phyloP scores from a whole-genome alignment of 2,797 vertebrate species.

The Cuculus canorus region DNA sequence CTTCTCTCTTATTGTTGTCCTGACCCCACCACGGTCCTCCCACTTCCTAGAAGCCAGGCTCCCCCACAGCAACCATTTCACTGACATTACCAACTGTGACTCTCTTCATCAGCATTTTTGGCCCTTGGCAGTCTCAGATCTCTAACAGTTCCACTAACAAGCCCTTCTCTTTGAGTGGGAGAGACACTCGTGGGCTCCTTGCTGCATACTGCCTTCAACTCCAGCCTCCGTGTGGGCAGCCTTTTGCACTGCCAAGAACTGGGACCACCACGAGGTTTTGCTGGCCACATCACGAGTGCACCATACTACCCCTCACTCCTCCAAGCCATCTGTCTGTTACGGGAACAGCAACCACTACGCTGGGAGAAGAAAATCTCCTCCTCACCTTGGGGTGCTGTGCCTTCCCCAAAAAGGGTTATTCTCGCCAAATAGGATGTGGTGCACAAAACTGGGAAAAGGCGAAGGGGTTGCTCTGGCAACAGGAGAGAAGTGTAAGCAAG shows the following conservation, averaged over 20 bases:
- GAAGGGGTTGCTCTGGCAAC: neutral
- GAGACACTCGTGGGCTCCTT: fast-evolving
- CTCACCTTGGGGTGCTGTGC: neutral
- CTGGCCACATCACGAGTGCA: fast-evolving
- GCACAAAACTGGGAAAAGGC: neutral
- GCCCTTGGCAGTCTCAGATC: neutral
- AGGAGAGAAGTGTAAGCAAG: neutral
- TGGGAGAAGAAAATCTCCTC: neutral
- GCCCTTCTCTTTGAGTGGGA: neutral
- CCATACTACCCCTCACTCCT: neutral
- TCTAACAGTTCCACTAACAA: neutral
- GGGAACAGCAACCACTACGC: neutral
- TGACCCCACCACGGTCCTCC: neutral
- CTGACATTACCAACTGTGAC: neutral
- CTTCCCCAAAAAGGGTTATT: neutral
- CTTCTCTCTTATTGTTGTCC: neutral
- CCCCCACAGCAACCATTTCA: neutral
- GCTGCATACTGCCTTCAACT: neutral
- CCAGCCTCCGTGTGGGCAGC: neutral
- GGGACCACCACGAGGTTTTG: neutral
- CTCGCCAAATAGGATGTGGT: neutral
- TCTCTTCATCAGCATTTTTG: neutral
- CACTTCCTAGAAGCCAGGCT: neutral
- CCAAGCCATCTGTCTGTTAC: fast-evolving
- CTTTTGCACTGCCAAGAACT: neutral